These are phyloP conservation scores for Mayetiola destructor DNA, from an alignment of 2,888 invertebrate genomes.

Conservation along the genomic window DNA sequence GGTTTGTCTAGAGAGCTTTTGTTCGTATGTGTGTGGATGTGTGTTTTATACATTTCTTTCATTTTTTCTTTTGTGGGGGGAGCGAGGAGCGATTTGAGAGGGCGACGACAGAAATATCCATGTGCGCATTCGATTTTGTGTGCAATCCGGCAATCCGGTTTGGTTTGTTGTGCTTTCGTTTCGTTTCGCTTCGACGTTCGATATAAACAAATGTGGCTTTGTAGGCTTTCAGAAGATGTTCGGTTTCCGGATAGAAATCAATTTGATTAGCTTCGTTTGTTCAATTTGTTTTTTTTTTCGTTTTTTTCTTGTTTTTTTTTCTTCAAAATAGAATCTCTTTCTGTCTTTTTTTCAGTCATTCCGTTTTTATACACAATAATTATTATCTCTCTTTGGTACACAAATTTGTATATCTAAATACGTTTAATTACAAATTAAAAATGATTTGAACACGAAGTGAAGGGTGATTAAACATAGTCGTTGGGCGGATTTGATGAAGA, in stretches of 20 bases:
- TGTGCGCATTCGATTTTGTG: neutral
- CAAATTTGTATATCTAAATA: no score
- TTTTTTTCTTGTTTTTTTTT: no score
- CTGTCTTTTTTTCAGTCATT: neutral
- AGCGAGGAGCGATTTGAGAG: no score
- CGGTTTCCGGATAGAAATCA: no score
- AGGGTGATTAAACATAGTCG: conserved; percentile 12
- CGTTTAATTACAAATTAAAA: neutral
- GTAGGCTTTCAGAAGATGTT: no score
- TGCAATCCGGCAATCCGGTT: neutral
- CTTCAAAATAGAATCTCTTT: no score
- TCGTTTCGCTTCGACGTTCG: neutral
- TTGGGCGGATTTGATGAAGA: conserved; percentile 14
- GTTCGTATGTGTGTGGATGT: neutral
- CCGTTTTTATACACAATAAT: no score
- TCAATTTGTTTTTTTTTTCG: neutral
- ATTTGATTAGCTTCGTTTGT: no score
- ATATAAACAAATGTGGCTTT: no score
- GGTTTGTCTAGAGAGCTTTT: no score
- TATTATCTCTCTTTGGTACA: no score
- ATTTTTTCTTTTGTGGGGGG: no score
- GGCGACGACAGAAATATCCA: neutral
- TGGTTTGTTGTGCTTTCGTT: neutral
- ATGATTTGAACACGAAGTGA: conserved; percentile 1
- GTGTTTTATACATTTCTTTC: neutral